These are phyloP conservation scores for Aurelia sp. DNA, from an alignment of 30 jellyfish, hydroid and myxozoan species.

Conservation along the genomic window DNA sequence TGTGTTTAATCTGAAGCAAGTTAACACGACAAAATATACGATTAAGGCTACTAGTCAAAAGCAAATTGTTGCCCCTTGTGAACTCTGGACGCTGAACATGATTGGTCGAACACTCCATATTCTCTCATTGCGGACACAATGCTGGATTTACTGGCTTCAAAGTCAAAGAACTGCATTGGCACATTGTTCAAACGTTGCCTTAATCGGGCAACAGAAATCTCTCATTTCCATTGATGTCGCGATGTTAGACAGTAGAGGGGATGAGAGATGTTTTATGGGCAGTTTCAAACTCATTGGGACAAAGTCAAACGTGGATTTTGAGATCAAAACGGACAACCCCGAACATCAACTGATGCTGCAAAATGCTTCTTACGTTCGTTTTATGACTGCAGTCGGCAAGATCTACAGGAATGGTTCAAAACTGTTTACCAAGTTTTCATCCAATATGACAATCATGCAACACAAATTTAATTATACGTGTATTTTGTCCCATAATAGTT, in stretches of 20 bases:
- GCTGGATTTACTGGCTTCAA: constrained; percentile 70
- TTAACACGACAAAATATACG: not conserved
- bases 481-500: not conserved
- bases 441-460: not conserved
- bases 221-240: constrained; percentile 4
- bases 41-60: constrained; percentile 8
- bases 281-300: not conserved
- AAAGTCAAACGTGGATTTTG: not conserved
- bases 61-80: not conserved
- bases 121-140: not conserved
- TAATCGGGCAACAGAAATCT: not conserved
- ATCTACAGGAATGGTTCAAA: not conserved
- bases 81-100: constrained; percentile 13
- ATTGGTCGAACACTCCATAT: constrained; percentile 51
- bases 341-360: not conserved
- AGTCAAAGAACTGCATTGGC: constrained; percentile 26
- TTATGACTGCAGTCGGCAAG: constrained; percentile 14
- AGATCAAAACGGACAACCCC: not conserved
- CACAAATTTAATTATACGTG: not conserved
- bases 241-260: constrained; percentile 44
- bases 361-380: constrained; percentile 12
- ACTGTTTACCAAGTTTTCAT: not conserved
- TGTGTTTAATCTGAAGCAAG: not conserved
- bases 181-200: constrained; percentile 7
- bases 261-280: constrained; percentile 35